These are phyloP conservation scores for Drymonia ruficornis DNA, from an alignment of 2,888 invertebrate genomes.

Conservation along the genomic window DNA sequence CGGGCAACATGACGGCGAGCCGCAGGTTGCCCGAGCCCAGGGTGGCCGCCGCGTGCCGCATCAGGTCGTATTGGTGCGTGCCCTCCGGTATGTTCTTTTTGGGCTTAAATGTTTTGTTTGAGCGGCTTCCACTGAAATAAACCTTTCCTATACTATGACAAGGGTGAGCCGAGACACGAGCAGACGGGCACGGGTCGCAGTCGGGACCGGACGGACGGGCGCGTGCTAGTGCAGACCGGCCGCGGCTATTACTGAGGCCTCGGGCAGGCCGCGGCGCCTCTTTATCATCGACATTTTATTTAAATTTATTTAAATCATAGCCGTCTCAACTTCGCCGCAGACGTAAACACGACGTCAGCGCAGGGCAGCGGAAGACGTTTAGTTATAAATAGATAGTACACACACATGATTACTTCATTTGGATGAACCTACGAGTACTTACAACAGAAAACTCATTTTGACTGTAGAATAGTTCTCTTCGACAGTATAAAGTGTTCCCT, in stretches of 20 bases:
- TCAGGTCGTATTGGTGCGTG: conserved; percentile 99
- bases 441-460: conserved; percentile 88
- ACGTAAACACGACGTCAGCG: conserved; percentile 72
- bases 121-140: conserved; percentile 91
- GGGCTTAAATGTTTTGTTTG: conserved; percentile 99
- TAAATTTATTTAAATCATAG: conserved; percentile 37
- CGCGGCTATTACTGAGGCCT: background rate
- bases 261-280: background rate
- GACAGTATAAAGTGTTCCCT: conserved; percentile 41
- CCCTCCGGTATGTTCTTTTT: conserved; percentile 99
- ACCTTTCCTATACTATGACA: background rate
- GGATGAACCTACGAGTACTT: conserved; percentile 61
- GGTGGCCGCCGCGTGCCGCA: conserved; percentile 99
- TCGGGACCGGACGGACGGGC: background rate
- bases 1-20: conserved; percentile 97
- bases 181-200: too few species aligned
- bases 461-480: conserved; percentile 37
- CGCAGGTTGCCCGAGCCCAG: conserved; percentile 98
- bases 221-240: background rate
- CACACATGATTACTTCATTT: conserved; percentile 30
- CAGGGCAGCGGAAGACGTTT: conserved; percentile 50
- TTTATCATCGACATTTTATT: conserved; percentile 23
- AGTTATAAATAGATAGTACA: conserved; percentile 71
- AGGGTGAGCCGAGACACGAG: background rate
- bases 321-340: conserved; percentile 39